Base-by-base conservation (phyloP, 1,140 invertebrate genomes). In the Bombus sylvicola region DNA sequence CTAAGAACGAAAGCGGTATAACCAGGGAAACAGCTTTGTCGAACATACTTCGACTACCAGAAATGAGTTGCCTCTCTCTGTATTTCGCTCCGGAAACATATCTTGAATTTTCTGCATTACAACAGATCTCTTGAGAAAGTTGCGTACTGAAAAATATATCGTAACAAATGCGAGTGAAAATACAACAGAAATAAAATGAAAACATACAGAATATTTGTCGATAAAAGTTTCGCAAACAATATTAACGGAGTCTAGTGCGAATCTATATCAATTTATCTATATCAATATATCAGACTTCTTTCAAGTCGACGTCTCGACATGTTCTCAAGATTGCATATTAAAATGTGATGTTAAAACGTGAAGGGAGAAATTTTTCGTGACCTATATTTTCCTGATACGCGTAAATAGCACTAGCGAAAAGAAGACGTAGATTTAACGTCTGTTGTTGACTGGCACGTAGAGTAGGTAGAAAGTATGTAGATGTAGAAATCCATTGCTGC, bases 11-110 rank as follows among this genome's bases (percentile, higher is more conserved):
- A 13, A n/a, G 15, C 13, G 75, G 53, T 62, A 37, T 31, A 25
- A 39, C 53, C 31, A 31, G 18, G 8, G 15, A 31, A 71, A 78
- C 28, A 31, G 43, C 74, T 83, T 69, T 31, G 22, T 18, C 41
- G 43, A 57, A 73, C 62, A 39, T 28, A 37, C 68, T 80, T 79
- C 34, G 68, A 80, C 69, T 81, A 66, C 68, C 69, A 69, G 41
- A 73, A 85, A 73, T 73, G 77, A 85, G 53, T 53, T 80, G 10
- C 31, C 13, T 39, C 1, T 13, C 34, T n/a, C 13, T 57, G 31
- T 59, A 31, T 18, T 71, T 47, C 15, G 37, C 18, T 62, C 25
- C 22, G 39, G 37, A 43, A 82, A 39, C 59, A 5, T 41, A 68
- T 37, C 31, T 2, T 53, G 18, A 28, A 47, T 66, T 66, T 47